Evolutionary conservation across 2,113 vertebrate species (phyloP).

Genomic region (Stictonetta naevosa): DNA sequence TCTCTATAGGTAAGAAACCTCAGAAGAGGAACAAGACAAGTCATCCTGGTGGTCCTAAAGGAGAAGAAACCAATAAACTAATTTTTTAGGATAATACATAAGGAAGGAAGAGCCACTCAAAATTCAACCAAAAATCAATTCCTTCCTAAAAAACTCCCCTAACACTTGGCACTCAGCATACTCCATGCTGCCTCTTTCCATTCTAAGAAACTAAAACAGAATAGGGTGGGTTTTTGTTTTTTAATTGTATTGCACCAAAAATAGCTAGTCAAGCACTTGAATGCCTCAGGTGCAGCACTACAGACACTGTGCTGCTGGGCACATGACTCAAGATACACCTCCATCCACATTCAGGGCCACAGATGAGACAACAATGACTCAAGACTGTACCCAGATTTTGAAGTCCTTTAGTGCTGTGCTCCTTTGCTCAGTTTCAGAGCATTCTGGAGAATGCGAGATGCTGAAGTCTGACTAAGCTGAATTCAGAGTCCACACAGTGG

Average conservation of each 20-base stretch:
- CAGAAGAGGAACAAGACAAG: background rate
- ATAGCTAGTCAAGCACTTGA: background rate
- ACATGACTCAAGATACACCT: background rate
- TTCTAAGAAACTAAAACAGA: background rate
- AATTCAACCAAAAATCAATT: background rate
- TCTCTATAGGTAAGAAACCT: background rate
- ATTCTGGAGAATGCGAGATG: background rate
- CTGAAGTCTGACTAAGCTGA: constrained; percentile 13
- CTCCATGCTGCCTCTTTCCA: background rate
- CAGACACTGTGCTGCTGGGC: background rate
- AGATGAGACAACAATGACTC: background rate
- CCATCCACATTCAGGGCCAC: background rate
- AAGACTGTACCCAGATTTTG: background rate
- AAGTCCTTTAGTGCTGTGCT: background rate
- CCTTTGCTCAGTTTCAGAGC: background rate
- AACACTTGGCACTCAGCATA: background rate
- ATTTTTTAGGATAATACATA: background rate
- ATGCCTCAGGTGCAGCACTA: background rate
- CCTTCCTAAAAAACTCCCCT: background rate
- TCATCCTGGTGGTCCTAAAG: background rate
- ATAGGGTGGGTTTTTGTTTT: background rate
- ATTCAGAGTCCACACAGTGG: background rate
- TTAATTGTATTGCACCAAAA: background rate
- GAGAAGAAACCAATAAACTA: background rate
- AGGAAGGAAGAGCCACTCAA: background rate